Base-by-base conservation (phyloP, 1,140 invertebrate species). In the Antheraea mylitta region DNA sequence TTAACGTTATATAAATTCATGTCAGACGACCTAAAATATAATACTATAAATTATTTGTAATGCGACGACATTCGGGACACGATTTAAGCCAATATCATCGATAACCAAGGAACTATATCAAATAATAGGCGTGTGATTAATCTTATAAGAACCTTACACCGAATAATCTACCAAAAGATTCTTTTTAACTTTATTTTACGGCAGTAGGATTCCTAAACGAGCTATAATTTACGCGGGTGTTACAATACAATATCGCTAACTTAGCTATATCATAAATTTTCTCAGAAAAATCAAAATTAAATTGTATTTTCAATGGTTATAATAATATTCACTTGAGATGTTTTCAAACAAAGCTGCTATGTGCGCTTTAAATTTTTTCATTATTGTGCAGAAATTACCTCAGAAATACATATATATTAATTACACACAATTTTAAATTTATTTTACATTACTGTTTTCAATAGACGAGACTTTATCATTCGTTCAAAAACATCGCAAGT, bases 1-100 rank as follows among this genome's bases (percentile, higher is more conserved):
- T 74, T 87, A 87, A 87, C 80, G 76, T 85, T 78, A 85, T 82
- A 85, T 87, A 89, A 87, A 90, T 87, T 90, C 82, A 87, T 88
- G 75, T 81, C 76, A 64, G 78, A 87, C 86, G 81, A 80, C 82
- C 80, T 89, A 82, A 86, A 85, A 84, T 82, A 87, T 87, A 90
- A 90, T 87, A 87, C 85, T 90, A 88, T 83, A 68, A 70, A 77
- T 63, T 18, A 68, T 84, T 82, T 83, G 80, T 84, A 77, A 75
- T 60, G 64, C 36, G 67, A 72, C 59, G 70, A 66, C 68, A 70
- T 66, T 66, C 73, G 71, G 73, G 75, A 66, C n/a, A 65, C 63
- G 19, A 73, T 60, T 60, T 68, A 61, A 70, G 67, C 67, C 69
- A 65, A 42, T 61, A 30, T 30, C 60, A 19, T 61, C 30, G 6